phyloP scores from a whole-genome alignment of 2,888 invertebrate genomes.

The Tenthredo distinguenda region DNA sequence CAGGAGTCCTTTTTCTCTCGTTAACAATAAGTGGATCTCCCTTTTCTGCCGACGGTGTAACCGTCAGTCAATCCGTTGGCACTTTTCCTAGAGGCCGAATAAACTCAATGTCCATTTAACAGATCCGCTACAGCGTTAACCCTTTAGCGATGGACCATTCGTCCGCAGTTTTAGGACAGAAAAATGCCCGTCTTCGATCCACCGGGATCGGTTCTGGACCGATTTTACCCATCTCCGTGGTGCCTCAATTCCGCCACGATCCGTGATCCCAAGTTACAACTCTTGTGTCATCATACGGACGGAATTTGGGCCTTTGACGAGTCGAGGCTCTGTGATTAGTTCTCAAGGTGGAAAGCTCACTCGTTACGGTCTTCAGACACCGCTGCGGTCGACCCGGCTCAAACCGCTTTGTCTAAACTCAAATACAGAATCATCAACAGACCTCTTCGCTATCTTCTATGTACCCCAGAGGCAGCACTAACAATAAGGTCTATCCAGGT shows the following conservation, averaged over 20 bases:
- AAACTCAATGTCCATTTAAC: background rate
- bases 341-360: slow-evolving; percentile 16
- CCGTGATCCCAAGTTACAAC: background rate
- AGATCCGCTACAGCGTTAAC: background rate
- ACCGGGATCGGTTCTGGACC: background rate
- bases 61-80: background rate
- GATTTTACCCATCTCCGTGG: background rate
- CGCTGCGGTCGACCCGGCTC: background rate
- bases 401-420: slow-evolving; percentile 23
- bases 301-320: background rate
- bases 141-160: background rate
- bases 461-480: background rate
- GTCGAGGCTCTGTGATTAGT: slow-evolving; percentile 18
- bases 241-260: background rate
- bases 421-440: slow-evolving; percentile 25
- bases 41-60: background rate
- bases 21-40: slow-evolving; percentile 37
- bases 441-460: slow-evolving; percentile 11
- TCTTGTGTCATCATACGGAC: background rate
- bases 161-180: background rate
- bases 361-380: background rate
- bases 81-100: background rate
- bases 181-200: background rate
- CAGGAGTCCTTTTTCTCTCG: slow-evolving; percentile 26
- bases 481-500: background rate